Evolutionary conservation across 2,888 invertebrate species (phyloP).

Genomic region (Trichogramma dendrolimi): DNA sequence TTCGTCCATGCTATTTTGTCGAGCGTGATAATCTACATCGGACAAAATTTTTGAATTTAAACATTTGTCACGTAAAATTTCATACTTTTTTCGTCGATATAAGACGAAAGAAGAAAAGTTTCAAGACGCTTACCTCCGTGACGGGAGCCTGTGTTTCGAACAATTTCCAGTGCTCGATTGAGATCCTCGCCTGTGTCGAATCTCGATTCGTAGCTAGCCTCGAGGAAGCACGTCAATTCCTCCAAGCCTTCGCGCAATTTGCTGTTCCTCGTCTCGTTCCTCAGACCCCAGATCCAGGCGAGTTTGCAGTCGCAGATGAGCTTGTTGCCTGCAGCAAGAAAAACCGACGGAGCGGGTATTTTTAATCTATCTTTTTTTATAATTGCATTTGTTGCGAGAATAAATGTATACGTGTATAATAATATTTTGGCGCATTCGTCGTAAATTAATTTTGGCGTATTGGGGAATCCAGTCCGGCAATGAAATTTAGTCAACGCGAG

Average conservation of each 20-base stretch:
- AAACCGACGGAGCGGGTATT: neutral
- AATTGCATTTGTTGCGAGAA: no score
- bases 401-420: no score
- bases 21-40: no score
- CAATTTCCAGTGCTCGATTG: conserved; percentile 41
- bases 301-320: conserved; percentile 80
- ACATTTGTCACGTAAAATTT: no score
- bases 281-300: conserved; percentile 72
- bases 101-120: neutral
- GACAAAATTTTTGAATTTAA: no score
- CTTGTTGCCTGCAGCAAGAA: conserved; percentile 65
- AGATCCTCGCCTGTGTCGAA: conserved; percentile 38
- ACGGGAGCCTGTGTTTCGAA: conserved; percentile 38
- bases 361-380: no score
- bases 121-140: neutral
- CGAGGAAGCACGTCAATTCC: conserved; percentile 68
- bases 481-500: no score
- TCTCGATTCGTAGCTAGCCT: conserved; percentile 46
- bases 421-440: no score
- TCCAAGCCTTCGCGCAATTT: conserved; percentile 67
- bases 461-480: no score
- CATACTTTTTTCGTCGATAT: neutral
- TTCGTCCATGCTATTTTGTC: conserved; percentile 21
- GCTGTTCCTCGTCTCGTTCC: conserved; percentile 70
- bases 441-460: no score